Conservation (phyloP, 2,113 vertebrate genomes). For the Peromyscus californicus region DNA sequence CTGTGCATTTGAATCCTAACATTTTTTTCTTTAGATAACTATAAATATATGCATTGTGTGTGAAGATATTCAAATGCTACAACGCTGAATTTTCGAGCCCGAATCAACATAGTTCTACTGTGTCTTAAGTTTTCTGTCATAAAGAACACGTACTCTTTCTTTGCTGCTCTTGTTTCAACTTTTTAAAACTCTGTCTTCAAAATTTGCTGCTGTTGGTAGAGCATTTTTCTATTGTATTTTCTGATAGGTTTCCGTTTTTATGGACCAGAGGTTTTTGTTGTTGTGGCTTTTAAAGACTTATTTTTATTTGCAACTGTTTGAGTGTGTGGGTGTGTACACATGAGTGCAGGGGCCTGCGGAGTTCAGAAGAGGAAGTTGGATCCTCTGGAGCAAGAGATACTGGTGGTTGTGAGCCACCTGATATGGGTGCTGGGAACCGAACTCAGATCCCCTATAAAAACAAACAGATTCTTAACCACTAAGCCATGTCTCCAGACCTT, state of each 20-base stretch:
- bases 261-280: neutral
- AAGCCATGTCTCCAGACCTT: neutral
- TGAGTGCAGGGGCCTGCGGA: too few relatives aligned
- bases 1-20: neutral
- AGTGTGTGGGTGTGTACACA: neutral
- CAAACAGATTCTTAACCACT: neutral
- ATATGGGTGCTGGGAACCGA: neutral
- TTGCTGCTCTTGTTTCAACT: neutral
- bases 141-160: neutral
- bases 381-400: neutral
- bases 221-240: neutral
- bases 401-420: neutral
- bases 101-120: neutral
- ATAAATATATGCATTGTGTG: neutral
- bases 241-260: neutral
- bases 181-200: neutral
- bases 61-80: neutral
- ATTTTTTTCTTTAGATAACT: neutral
- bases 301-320: neutral
- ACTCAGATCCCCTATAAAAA: neutral
- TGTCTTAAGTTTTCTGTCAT: slow-evolving; percentile 24
- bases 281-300: neutral
- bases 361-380: neutral
- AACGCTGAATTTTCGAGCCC: neutral
- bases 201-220: neutral